Conservation (phyloP, 92 coral and sea anemone species). For the Palythoa grandis region DNA sequence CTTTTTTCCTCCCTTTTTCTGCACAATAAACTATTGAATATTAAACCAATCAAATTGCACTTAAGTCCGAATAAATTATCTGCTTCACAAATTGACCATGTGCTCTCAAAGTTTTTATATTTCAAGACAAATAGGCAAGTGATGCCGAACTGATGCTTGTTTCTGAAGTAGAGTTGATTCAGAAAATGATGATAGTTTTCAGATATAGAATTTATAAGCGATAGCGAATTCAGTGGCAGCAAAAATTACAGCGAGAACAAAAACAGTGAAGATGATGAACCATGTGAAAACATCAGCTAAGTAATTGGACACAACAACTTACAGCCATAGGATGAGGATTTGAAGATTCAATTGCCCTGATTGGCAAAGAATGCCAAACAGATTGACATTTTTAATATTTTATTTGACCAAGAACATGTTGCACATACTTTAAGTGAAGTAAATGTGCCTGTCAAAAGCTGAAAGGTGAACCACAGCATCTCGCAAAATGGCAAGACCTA, state of each 20-base stretch:
- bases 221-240: not conserved
- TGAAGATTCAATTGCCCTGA: not conserved
- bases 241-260: slow-evolving; percentile 6
- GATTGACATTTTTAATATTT: slow-evolving; percentile 4
- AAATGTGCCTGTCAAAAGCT: not conserved
- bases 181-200: not conserved
- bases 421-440: not conserved
- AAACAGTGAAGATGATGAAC: slow-evolving; percentile 8
- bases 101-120: slow-evolving; percentile 2
- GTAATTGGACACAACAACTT: slow-evolving; percentile 11
- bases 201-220: not conserved
- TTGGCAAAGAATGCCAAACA: slow-evolving; percentile 2
- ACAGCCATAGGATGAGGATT: not conserved
- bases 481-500: not conserved
- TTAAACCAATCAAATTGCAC: slow-evolving; percentile 19
- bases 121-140: not conserved
- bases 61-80: slow-evolving; percentile 8
- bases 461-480: not conserved
- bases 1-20: slow-evolving; percentile 7
- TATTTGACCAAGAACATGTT: slow-evolving; percentile 4
- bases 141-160: not conserved
- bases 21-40: slow-evolving; percentile 14
- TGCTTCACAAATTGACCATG: slow-evolving; percentile 14
- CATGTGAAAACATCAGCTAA: slow-evolving; percentile 3
- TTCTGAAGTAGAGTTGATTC: not conserved